A percentile compares a stretch with the other conserved stretches of the same genome.
phyloP scores from a whole-genome alignment of 2,888 invertebrate genomes.

The Aphidoletes aphidimyza region DNA sequence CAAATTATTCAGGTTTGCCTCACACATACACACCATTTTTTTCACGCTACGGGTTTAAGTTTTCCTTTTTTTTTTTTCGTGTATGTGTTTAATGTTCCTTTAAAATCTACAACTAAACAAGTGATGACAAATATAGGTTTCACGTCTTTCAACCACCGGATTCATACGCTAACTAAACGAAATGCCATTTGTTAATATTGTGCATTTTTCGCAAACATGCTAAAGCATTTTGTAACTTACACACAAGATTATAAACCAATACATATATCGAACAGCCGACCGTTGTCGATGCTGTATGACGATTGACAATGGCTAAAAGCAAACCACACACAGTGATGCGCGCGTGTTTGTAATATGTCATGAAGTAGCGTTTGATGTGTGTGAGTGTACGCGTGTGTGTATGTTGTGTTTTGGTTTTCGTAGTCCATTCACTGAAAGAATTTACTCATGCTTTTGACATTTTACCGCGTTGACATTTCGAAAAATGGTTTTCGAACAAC shows the following conservation, averaged over 20 bases:
- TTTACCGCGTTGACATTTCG: neutral
- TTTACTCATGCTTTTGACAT: conserved; percentile 36
- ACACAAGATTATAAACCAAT: neutral
- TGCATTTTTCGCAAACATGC: conserved; percentile 44
- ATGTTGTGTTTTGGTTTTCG: conserved; percentile 43
- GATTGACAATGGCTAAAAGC: conserved; percentile 12
- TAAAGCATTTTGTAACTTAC: neutral
- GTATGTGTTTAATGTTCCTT: neutral
- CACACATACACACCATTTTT: neutral
- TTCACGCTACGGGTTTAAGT: neutral
- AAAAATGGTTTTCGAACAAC: neutral
- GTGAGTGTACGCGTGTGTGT: neutral
- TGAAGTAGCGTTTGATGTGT: neutral
- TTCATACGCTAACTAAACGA: conserved; percentile 30
- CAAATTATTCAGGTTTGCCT: neutral
- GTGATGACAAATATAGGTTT: neutral
- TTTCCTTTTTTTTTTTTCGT: neutral
- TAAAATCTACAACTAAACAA: neutral
- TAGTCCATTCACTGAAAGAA: conserved; percentile 20
- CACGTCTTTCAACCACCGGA: conserved; percentile 49
- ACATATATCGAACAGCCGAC: neutral
- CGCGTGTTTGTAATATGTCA: too few species aligned
- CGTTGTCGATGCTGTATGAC: neutral
- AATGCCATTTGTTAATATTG: conserved; percentile 40
- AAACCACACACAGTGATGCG: neutral